These are phyloP conservation scores for Idris sp. DNA, from an alignment of 1,140 invertebrate species.

Conservation along the genomic window DNA sequence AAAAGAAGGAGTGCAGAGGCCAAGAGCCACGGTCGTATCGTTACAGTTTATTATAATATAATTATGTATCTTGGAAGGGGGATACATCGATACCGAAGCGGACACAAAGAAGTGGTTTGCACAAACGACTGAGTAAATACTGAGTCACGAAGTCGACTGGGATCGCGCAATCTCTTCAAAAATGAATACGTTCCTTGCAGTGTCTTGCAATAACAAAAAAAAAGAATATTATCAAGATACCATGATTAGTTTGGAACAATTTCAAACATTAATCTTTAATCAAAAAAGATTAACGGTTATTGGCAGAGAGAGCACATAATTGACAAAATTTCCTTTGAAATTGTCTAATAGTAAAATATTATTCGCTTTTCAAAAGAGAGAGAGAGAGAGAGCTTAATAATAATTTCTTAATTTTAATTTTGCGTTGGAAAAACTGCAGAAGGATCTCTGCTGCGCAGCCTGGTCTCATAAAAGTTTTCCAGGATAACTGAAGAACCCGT, in stretches of 20 bases:
- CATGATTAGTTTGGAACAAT: constrained; percentile 5
- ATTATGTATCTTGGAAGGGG: constrained; percentile 75
- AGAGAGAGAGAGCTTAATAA: too few species aligned
- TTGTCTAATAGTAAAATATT: too few species aligned
- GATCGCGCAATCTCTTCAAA: constrained; percentile 57
- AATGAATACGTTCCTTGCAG: constrained; percentile 43
- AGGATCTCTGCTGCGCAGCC: constrained; percentile 22
- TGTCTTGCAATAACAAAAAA: constrained; percentile 11
- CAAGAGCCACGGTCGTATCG: constrained; percentile 70
- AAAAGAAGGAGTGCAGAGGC: constrained; percentile 54
- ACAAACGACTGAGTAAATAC: constrained; percentile 76
- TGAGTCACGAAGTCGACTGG: constrained; percentile 74
- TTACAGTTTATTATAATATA: constrained; percentile 79
- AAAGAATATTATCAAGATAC: constrained; percentile 13
- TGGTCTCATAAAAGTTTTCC: constrained; percentile 52
- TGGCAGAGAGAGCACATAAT: too few species aligned
- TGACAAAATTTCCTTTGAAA: too few species aligned
- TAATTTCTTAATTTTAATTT: constrained; percentile 50
- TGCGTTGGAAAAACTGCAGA: constrained; percentile 28
- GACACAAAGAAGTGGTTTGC: constrained; percentile 48
- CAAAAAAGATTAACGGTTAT: not conserved
- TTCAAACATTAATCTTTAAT: constrained; percentile 20
- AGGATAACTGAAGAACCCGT: constrained; percentile 55
- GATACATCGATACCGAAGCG: constrained; percentile 59
- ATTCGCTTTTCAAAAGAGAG: too few species aligned